A percentile compares a stretch with the other conserved stretches of the same genome.
Evolutionary conservation across 2,797 vertebrate genomes (phyloP).

Genomic region (Mastacembelus armatus): DNA sequence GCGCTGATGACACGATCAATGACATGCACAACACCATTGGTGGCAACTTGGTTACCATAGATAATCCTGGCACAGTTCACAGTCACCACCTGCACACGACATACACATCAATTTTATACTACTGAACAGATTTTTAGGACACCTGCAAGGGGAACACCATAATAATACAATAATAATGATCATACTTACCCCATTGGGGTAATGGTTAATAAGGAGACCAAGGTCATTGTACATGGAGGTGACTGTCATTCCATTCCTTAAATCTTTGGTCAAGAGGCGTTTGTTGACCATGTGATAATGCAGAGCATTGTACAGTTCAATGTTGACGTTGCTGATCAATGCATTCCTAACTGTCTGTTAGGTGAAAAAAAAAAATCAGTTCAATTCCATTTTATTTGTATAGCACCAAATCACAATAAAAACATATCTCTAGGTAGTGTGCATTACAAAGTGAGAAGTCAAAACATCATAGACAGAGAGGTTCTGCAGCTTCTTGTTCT

Average conservation of each 20-base stretch:
- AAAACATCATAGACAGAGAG: background rate
- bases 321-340: constrained; percentile 95
- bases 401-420: too few species aligned
- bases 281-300: constrained; percentile 96
- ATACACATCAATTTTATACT: constrained; percentile 2
- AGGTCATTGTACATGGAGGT: constrained; percentile 94
- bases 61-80: constrained; percentile 97
- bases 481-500: background rate
- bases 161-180: background rate
- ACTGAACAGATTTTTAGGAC: background rate
- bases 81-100: constrained; percentile 89
- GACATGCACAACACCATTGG: constrained; percentile 97
- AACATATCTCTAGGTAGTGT: too few species aligned
- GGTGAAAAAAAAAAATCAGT: constrained; percentile 16
- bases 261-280: constrained; percentile 94
- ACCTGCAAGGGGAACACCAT: background rate
- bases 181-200: constrained; percentile 92
- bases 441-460: too few species aligned
- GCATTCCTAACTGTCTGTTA: constrained; percentile 86
- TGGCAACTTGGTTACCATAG: constrained; percentile 95
- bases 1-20: constrained; percentile 93
- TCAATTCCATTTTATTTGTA: too few species aligned
- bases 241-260: constrained; percentile 90
- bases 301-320: constrained; percentile 95
- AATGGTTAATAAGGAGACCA: constrained; percentile 93